Percentiles rank a stretch among this genome's conserved stretches.
Evolutionary conservation across 1,140 invertebrate species (phyloP).

Genomic region (Ips typographus): DNA sequence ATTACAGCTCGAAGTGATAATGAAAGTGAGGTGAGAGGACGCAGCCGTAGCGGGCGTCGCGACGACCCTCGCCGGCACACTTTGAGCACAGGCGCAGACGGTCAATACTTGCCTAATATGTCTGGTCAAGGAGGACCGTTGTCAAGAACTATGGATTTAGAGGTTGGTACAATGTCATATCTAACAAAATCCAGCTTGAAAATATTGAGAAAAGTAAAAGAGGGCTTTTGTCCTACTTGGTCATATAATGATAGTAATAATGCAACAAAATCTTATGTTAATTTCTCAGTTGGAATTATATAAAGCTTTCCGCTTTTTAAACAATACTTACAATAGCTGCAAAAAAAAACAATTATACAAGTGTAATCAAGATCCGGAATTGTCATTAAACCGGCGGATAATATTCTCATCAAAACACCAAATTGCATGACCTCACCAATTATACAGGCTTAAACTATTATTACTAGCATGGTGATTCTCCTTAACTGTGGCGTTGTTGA

Average conservation of each 20-base stretch:
- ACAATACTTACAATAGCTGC: too few relatives aligned
- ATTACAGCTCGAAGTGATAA: constrained; percentile 52
- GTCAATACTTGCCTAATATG: constrained; percentile 57
- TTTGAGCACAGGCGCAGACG: constrained; percentile 60
- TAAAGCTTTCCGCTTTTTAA: too few relatives aligned
- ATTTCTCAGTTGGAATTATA: too few relatives aligned
- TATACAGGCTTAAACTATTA: constrained; percentile 27
- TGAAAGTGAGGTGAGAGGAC: constrained; percentile 55
- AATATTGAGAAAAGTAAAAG: not conserved
- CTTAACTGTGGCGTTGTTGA: constrained; percentile 26
- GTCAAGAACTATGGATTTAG: constrained; percentile 68
- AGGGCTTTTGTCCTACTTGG: too few relatives aligned
- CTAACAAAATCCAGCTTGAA: not conserved
- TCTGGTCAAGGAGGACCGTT: constrained; percentile 58
- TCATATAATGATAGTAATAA: too few relatives aligned
- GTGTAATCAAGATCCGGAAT: constrained; percentile 2
- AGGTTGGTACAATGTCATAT: constrained; percentile 54
- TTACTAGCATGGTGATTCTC: constrained; percentile 17
- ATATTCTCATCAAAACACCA: constrained; percentile 23
- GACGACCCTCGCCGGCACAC: constrained; percentile 72
- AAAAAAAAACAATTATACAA: not conserved
- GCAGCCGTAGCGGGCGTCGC: constrained; percentile 55
- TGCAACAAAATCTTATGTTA: too few relatives aligned
- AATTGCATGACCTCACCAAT: constrained; percentile 42
- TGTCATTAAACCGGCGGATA: not conserved